Base-by-base conservation (phyloP, 2,797 vertebrate species). In the Sebastes elongatus region DNA sequence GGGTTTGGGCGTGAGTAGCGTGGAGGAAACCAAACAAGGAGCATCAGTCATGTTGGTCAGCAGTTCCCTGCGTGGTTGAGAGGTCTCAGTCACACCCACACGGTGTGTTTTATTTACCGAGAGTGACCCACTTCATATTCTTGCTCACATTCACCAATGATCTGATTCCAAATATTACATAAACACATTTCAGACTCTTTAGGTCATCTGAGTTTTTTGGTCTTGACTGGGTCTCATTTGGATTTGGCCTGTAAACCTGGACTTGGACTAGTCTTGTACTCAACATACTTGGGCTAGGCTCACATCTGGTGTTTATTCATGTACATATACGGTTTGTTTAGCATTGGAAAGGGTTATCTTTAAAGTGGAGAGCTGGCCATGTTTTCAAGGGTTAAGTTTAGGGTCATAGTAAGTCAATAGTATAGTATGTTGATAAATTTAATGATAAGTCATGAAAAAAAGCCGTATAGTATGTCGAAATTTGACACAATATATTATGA, bases 31-130 rank as follows among this genome's bases (percentile, higher is more conserved):
- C 74, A 71, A 33, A 32, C 18, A 27, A 35, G 35, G 33, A 11
- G 33, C 33, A 0, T 65, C 70, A 55, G 33, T 57, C 57, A 86
- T 69, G 76, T 56, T 5, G 72, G 75, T 76, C 60, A 69, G 71
- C 9, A 33, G 53, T 30, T 80, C 4, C 59, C 52, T 16, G 38
- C 14, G 81, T 69, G 53, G 55, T 57, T 63, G 30, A 27, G 35
- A 20, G 53, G 7, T 56, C 23, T 55, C 76, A 28, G 66, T 46
- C 22, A 35, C 55, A 55, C 10, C 27, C 27, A 61, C n/a, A 11
- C 18, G 33, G 38, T 65, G 35, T 65, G 35, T 25, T 65, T 67
- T 10, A 46, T 33, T 8, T 11, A 35, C 25, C 2, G 28, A 35
- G 33, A 56, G 8, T 79, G 20, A 67, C 4, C 62, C 38, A 25